Evolutionary conservation across 2,888 invertebrate species (phyloP).

Genomic region (Lasioglossum vierecki): DNA sequence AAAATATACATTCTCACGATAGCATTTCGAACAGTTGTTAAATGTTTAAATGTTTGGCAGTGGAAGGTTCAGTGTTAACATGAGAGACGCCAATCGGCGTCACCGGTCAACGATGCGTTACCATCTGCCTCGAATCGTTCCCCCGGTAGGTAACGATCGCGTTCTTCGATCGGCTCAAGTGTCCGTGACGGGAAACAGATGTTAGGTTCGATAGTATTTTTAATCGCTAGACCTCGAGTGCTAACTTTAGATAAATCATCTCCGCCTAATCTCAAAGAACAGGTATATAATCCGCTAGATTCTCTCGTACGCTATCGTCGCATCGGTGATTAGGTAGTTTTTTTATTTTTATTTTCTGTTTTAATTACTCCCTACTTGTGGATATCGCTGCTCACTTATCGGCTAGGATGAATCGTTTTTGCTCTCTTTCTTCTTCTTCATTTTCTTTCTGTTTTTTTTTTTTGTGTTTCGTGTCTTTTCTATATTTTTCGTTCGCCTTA

Average conservation of each 20-base stretch:
- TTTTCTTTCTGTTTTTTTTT: slow-evolving; percentile 21
- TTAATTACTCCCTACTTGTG: slow-evolving; percentile 44
- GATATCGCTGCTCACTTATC: slow-evolving; percentile 48
- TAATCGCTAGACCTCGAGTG: slow-evolving; percentile 52
- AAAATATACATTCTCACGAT: not conserved
- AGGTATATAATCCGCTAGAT: slow-evolving; percentile 55
- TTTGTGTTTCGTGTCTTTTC: not conserved
- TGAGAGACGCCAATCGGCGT: not conserved
- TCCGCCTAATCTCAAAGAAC: slow-evolving; percentile 63
- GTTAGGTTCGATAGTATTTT: slow-evolving; percentile 46
- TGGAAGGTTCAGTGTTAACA: not conserved
- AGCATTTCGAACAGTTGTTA: not conserved
- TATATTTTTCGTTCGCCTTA: not conserved
- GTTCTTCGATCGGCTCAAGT: slow-evolving; percentile 49
- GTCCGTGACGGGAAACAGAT: slow-evolving; percentile 59
- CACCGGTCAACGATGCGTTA: not conserved
- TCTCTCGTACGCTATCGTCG: slow-evolving; percentile 34
- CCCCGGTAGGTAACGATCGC: slow-evolving; percentile 57
- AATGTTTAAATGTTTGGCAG: not conserved
- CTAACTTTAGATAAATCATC: slow-evolving; percentile 67
- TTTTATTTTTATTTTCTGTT: not conserved
- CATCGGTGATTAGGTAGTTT: slow-evolving; percentile 35
- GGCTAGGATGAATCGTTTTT: slow-evolving; percentile 58
- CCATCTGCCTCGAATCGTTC: slow-evolving; percentile 52
- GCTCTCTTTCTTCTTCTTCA: not conserved